A percentile compares a stretch with the other conserved stretches of the same genome.
Conservation (phyloP, 1,140 invertebrate species). For the Grapholita molesta region DNA sequence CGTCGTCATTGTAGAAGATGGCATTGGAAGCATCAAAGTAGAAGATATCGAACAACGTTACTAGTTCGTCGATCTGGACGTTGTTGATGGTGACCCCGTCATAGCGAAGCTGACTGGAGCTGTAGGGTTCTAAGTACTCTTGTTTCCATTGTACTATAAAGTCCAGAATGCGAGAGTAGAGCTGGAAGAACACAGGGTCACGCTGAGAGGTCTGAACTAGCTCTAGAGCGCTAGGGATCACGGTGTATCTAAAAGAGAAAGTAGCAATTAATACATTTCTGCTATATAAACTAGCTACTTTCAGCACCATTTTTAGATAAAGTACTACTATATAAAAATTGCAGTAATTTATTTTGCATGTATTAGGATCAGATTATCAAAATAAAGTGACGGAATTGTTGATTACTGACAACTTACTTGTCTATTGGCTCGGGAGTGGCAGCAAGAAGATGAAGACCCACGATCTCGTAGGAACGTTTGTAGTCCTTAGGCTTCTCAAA, state of each 20-base stretch:
- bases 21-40: slow-evolving; percentile 75
- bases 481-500: slow-evolving; percentile 49
- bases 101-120: slow-evolving; percentile 76
- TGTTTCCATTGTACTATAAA: slow-evolving; percentile 80
- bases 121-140: slow-evolving; percentile 79
- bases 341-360: too few relatives aligned
- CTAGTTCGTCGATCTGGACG: slow-evolving; percentile 75
- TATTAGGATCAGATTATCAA: too few relatives aligned
- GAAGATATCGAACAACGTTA: slow-evolving; percentile 78
- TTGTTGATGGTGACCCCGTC: slow-evolving; percentile 78
- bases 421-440: slow-evolving; percentile 45
- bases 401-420: slow-evolving; percentile 43
- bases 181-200: slow-evolving; percentile 82
- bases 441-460: slow-evolving; percentile 70
- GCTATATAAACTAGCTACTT: too few relatives aligned
- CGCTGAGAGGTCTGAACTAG: slow-evolving; percentile 80
- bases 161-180: slow-evolving; percentile 80
- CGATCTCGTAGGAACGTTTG: slow-evolving; percentile 78
- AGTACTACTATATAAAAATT: too few relatives aligned
- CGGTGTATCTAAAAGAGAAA: slow-evolving; percentile 52
- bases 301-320: too few relatives aligned
- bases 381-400: too few relatives aligned
- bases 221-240: slow-evolving; percentile 75
- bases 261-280: too few relatives aligned
- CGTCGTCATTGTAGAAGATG: slow-evolving; percentile 46